phyloP scores from a whole-genome alignment of 2,113 vertebrate species.

The Burhinus bistriatus region DNA sequence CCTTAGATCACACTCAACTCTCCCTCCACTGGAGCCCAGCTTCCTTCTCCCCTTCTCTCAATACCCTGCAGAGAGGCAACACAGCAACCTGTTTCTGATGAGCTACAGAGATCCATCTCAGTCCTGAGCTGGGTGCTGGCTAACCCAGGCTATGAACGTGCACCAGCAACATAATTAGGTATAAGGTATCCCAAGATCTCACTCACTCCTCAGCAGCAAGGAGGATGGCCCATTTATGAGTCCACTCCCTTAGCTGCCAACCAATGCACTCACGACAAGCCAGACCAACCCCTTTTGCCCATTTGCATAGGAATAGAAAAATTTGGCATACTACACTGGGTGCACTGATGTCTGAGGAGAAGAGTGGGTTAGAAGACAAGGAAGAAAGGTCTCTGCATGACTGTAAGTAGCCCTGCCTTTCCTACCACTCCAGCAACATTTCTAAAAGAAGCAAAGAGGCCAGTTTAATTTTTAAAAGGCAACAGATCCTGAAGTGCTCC shows the following conservation, averaged over 20 bases:
- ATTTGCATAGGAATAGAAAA: not conserved
- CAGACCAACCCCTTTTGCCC: not conserved
- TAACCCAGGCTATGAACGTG: not conserved
- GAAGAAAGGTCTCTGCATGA: not conserved
- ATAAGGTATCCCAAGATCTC: not conserved
- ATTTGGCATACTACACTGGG: not conserved
- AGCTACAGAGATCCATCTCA: not conserved
- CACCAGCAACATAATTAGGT: not conserved
- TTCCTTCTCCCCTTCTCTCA: not conserved
- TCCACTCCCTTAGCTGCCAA: not conserved
- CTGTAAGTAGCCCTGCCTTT: not conserved
- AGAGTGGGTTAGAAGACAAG: not conserved
- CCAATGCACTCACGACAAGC: not conserved
- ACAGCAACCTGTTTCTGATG: not conserved
- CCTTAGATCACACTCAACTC: not conserved
- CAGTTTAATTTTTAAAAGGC: not conserved
- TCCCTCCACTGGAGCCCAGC: not conserved
- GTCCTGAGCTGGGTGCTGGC: not conserved
- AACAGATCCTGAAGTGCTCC: not conserved
- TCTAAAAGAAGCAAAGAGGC: not conserved
- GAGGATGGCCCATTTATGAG: not conserved
- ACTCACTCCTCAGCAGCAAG: not conserved
- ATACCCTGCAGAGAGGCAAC: not conserved
- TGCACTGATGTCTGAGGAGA: not conserved
- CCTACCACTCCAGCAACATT: not conserved